Base-by-base conservation (phyloP, 2,113 vertebrate species). In the Lasiurus cinereus region DNA sequence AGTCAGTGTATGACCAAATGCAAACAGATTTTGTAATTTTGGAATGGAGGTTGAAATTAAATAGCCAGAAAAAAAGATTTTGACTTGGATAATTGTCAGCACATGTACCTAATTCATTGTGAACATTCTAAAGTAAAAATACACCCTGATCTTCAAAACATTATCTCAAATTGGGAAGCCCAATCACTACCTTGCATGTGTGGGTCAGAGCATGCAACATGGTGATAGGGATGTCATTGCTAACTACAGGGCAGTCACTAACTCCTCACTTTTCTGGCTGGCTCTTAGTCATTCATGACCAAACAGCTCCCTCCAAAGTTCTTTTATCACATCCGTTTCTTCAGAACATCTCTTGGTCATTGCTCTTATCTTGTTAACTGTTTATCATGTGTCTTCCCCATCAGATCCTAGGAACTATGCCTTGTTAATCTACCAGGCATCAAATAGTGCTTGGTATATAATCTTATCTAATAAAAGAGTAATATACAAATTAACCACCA, bases 11-110 rank as follows among this genome's bases (percentile, higher is more conserved):
- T 36, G 87, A 48, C 52, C n/a, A 33, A 78, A 95, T 46, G 4
- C 50, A 88, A 80, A 77, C 21, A n/a, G 22, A 91, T 59, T 27
- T 56, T 88, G 22, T 92, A 74, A 86, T 54, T 66, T 87, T 62
- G 27, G n/a, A 69, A 92, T 13, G 54, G 11, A 89, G 9, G 64
- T 56, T 43, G 67, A 91, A 31, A n/a, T 67, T 77, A 89, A 85
- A 79, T 29, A 67, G 74, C 50, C 10, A n/a, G 50, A 54, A 56
- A 86, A 39, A 70, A 50, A 85, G 21, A 73, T 8, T 24, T 43
- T 67, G 27, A 1, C 46, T 72, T 87, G 29, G 39, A 80, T 95
- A 70, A 92, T 24, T 69, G 46, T 69, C 46, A 93, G 48, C 24
- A 48, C 1, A 0, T 12, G 8, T 6, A 36, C 19, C 70, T 31